Evolutionary conservation across 2,113 vertebrate species (phyloP), one percentile per base, ranked within the genome.

Genomic region (Bagarius yarrelli): DNA sequence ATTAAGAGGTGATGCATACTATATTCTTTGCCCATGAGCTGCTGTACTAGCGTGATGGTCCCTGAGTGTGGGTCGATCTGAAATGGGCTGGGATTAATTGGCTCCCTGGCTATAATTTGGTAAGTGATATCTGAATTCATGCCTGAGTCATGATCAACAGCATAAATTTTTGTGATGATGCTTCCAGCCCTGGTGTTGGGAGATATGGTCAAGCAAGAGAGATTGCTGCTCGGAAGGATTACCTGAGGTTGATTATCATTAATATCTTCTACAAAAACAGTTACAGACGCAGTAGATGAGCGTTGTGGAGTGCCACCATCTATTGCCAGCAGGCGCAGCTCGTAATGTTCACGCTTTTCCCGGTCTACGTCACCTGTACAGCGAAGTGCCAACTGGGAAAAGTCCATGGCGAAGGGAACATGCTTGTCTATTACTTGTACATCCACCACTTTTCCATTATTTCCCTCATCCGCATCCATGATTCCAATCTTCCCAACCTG

Each of bases 241-340:
- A 94, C 90, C 77, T 89, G 88, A 27, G 93, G 93, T 75, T 85
- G 83, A 82, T 94, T 94, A 89, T 94, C 93, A 79, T 94, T 94
- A 83, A 93, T 80, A 80, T 94, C 93, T 82, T 93, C 90, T 32
- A 94, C 88, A 81, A 92, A 93, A 80, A 94, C 69, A 0, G 90
- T 93, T 2, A 94, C 88, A 79, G 83, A 90, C 80, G 89, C 90
- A 19, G 82, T 87, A 73, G 92, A 87, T 1, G 91, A 91, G 70
- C 91, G 84, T 44, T 85, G 57, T 0, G 90, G 90, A 34, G 73
- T 83, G 0, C 93, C 93, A 0, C 87, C 81, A 55, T 94, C 93
- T 0, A 80, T 69, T 11, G 91, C 93, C 76, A 89, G 56, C 60
- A 94, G 83, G 72, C 86, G 84, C 40, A 94, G 82, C 72, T 93